Percentiles rank a stretch among this genome's conserved stretches.
Conservation (phyloP, 2,888 invertebrate genomes). For the Lamellibrachia columna region DNA sequence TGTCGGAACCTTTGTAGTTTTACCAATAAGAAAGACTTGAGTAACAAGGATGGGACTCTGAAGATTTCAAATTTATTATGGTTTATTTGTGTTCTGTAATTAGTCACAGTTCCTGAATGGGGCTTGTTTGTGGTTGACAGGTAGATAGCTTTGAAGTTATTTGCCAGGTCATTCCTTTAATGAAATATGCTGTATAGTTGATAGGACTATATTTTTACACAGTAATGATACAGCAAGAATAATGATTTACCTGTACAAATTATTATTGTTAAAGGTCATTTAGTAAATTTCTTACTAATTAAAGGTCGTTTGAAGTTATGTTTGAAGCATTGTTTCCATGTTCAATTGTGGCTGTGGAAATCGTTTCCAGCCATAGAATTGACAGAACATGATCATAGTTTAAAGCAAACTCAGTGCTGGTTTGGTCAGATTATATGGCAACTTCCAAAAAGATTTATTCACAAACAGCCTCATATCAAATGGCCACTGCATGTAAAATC, state of each 20-base stretch:
- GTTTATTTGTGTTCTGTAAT: neutral
- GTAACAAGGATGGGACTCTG: neutral
- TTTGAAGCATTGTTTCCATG: slow-evolving; percentile 8
- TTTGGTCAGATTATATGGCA: neutral
- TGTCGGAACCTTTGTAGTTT: neutral
- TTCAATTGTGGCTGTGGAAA: neutral
- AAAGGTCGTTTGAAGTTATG: neutral
- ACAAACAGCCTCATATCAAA: neutral
- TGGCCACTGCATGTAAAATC: neutral
- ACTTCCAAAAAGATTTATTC: neutral
- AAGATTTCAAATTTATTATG: slow-evolving; percentile 7
- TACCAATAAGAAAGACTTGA: neutral
- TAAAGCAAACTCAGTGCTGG: neutral
- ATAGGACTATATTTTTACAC: neutral
- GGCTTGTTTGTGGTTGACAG: neutral
- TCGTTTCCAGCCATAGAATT: neutral
- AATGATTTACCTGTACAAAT: neutral
- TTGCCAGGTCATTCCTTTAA: neutral
- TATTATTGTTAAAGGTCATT: neutral
- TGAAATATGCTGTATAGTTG: neutral
- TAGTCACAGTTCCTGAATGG: neutral
- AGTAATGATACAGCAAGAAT: neutral
- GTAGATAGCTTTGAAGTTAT: neutral
- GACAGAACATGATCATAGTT: neutral
- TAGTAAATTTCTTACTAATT: neutral